Base-by-base conservation (phyloP, 30 jellyfish, hydroid and myxozoan species). In the Pseudorhiza aurosa region DNA sequence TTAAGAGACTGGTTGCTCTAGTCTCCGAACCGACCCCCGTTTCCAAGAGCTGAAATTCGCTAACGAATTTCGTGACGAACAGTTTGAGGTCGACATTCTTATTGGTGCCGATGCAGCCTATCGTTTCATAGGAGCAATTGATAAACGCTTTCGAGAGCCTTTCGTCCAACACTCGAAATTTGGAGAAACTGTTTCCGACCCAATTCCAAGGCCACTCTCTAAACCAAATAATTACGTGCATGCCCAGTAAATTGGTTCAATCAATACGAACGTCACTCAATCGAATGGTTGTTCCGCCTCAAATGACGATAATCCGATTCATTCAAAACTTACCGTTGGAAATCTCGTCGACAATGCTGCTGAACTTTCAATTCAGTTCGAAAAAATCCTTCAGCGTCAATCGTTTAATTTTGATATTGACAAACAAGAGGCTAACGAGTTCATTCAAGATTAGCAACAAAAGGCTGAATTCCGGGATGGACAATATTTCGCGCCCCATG, bases 91-190 rank as follows among this genome's bases (percentile, higher is more conserved):
- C 32, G 87, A 73, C 39, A 51, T 73, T 55, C 58, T 73, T 8
- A 7, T 73, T 8, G 87, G 87, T 5, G 75, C 75, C 28, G 87
- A 73, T 73, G 75, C 87, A 59, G 43, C 75, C 27, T 73, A 73
- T 57, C 87, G 77, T 11, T 55, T 73, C 26, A 76, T 73, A 8
- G 87, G 87, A 10, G 11, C 60, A 17, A 26, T 73, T 51, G 35
- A 33, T 21, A 35, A 55, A 24, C 68, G 39, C 8, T 24, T 57
- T 51, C 40, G 30, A 0, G 37, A 73, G 32, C 75, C 62, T 18
- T 36, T 26, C 56, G 17, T 73, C n/a, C 77, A 73, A 37, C 49
- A 51, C 2, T 51, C 77, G 2, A 55, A 73, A 57, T 73, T 73
- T 32, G 87, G 87, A 15, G 32, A 24, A 24, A 55, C 53, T 53